Evolutionary conservation across 2,797 vertebrate species (phyloP).

Genomic region (Rhinogobio ventralis): DNA sequence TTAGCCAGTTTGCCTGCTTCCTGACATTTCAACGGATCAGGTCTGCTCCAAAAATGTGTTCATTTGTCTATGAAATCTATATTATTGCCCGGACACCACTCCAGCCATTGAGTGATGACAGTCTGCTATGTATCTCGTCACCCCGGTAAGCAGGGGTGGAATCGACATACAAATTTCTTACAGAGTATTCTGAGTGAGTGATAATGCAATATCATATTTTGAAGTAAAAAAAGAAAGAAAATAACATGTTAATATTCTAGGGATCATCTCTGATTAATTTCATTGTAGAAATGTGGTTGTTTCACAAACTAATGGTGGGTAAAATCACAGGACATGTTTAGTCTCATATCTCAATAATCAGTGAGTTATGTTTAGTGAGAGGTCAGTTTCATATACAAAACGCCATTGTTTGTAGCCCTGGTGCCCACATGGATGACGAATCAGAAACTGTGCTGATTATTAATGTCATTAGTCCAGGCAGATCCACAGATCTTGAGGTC

Average conservation of each 20-base stretch:
- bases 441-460: conserved; percentile 34
- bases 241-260: background rate
- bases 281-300: background rate
- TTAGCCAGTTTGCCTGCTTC: background rate
- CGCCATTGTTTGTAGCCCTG: background rate
- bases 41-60: background rate
- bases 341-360: conserved; percentile 15
- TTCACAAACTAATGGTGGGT: background rate
- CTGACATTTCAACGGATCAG: background rate
- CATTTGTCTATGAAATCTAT: background rate
- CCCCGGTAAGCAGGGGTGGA: background rate
- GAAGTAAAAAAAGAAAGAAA: no score
- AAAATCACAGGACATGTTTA: background rate
- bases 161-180: background rate
- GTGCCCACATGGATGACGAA: conserved; percentile 31
- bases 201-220: no score
- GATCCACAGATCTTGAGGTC: conserved; percentile 18
- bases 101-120: background rate
- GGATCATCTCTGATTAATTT: background rate
- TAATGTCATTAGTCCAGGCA: conserved; percentile 40
- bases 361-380: background rate
- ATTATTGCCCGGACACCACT: background rate
- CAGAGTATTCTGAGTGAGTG: background rate
- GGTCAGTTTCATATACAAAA: conserved; percentile 1
- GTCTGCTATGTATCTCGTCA: no score